These are phyloP conservation scores for Dorcus parallelipipedus DNA, from an alignment of 2,888 invertebrate genomes.

Conservation along the genomic window DNA sequence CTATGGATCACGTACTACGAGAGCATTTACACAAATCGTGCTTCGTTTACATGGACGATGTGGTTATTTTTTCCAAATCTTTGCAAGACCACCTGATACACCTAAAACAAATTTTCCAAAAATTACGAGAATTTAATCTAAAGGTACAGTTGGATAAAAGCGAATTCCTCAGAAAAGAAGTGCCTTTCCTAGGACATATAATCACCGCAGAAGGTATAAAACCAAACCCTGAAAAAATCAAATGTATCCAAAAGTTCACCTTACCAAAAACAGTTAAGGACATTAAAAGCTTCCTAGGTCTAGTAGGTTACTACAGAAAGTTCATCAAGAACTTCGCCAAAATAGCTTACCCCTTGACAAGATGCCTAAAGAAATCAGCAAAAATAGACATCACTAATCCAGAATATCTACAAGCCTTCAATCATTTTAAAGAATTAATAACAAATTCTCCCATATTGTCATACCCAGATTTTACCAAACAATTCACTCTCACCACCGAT, in stretches of 20 bases:
- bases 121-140: constrained; percentile 11
- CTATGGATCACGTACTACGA: constrained; percentile 13
- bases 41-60: constrained; percentile 13
- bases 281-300: background rate
- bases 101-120: constrained; percentile 11
- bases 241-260: constrained; percentile 8
- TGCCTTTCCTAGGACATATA: constrained; percentile 13
- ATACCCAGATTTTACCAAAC: constrained; percentile 21
- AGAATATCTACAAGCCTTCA: constrained; percentile 9
- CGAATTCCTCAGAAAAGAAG: constrained; percentile 16
- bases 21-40: background rate
- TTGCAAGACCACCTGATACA: constrained; percentile 11
- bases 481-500: constrained; percentile 19
- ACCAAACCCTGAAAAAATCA: constrained; percentile 12
- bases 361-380: background rate
- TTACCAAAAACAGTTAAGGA: constrained; percentile 8
- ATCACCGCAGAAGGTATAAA: constrained; percentile 14
- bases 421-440: constrained; percentile 16
- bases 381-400: background rate
- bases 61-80: constrained; percentile 10
- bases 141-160: constrained; percentile 16
- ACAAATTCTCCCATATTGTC: constrained; percentile 12
- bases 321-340: background rate
- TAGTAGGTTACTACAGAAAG: background rate
- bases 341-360: constrained; percentile 10